Percentiles rank a stretch among this genome's conserved stretches.
These are phyloP conservation scores for Trichonephila inaurata DNA, from an alignment of 1,140 invertebrate species.

Conservation along the genomic window DNA sequence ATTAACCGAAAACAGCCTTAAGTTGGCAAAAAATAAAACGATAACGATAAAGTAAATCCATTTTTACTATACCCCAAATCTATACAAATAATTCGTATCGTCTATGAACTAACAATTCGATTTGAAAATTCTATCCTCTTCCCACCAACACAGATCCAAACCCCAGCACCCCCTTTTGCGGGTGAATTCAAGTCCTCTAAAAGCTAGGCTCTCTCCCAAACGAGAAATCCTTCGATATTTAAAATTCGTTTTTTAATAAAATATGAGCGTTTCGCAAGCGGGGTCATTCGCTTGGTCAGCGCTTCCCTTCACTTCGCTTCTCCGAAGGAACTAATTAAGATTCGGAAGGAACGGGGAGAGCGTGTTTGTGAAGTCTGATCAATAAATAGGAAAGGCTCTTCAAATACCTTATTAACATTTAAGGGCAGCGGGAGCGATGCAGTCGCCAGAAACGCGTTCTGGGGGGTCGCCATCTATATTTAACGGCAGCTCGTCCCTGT, in stretches of 20 bases:
- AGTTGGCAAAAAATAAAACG: too few relatives aligned
- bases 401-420: conserved; percentile 41
- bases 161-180: too few relatives aligned
- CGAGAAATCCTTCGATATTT: not conserved
- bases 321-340: conserved; percentile 27
- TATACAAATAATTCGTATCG: too few relatives aligned
- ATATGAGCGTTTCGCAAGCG: not conserved
- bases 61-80: too few relatives aligned
- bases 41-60: too few relatives aligned
- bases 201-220: not conserved
- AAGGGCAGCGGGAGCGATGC: not conserved
- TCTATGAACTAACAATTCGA: too few relatives aligned
- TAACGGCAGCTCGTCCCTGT: not conserved
- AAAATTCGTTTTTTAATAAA: not conserved
- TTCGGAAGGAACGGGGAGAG: not conserved
- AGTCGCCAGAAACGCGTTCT: not conserved
- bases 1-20: too few relatives aligned
- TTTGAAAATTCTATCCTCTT: too few relatives aligned
- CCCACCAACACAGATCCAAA: too few relatives aligned
- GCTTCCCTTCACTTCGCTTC: not conserved
- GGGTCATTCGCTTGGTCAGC: conserved; percentile 20
- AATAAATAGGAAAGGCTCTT: conserved; percentile 37
- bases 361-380: conserved; percentile 19
- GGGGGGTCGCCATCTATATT: not conserved
- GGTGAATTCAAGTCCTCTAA: too few relatives aligned